Conservation (phyloP, 2,888 invertebrate genomes). For the Gerris lacustris region DNA sequence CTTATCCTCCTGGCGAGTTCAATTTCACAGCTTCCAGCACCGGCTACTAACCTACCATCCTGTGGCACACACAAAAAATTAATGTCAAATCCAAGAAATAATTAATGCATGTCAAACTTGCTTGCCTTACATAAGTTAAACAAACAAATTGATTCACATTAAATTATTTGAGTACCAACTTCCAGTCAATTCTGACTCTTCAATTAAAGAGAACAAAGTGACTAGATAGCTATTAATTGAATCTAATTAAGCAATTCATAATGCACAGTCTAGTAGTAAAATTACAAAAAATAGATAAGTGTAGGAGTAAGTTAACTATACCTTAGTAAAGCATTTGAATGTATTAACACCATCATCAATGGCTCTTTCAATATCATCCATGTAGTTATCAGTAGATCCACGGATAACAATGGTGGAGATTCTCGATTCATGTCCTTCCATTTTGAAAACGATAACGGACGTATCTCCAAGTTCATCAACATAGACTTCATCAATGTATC, state of each 20-base stretch:
- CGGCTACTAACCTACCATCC: conserved; percentile 62
- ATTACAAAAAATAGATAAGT: too few species aligned
- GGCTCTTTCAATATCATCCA: conserved; percentile 97
- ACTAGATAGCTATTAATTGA: too few species aligned
- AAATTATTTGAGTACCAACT: too few species aligned
- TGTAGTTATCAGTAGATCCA: conserved; percentile 92
- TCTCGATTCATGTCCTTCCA: conserved; percentile 68
- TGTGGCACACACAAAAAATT: conserved; percentile 29
- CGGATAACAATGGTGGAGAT: conserved; percentile 89
- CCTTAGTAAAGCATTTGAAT: conserved; percentile 79
- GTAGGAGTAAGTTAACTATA: conserved; percentile 28
- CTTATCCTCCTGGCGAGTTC: conserved; percentile 79
- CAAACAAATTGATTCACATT: too few species aligned
- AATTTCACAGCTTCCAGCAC: conserved; percentile 91
- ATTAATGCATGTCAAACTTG: neutral
- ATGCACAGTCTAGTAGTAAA: too few species aligned
- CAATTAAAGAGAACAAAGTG: too few species aligned
- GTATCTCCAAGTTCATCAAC: conserved; percentile 95
- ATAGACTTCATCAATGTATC: conserved; percentile 76
- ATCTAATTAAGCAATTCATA: too few species aligned
- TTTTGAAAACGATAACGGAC: conserved; percentile 81
- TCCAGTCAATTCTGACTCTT: too few species aligned
- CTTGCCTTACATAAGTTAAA: too few species aligned
- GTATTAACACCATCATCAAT: conserved; percentile 98
- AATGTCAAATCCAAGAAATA: neutral